Conservation (phyloP, 1,140 invertebrate species). For the Babylonia areolata region DNA sequence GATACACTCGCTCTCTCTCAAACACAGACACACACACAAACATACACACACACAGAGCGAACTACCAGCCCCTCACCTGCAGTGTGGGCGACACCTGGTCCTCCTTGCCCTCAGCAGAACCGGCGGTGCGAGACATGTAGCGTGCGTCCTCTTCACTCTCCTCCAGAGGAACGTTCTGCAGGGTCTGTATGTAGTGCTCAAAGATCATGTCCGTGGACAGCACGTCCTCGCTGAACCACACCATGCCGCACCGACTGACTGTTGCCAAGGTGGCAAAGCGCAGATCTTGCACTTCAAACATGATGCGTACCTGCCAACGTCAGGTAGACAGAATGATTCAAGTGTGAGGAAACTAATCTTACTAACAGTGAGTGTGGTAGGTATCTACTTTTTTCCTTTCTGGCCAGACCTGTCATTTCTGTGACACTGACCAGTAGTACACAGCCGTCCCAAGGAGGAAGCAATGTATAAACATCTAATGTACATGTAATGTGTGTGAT, state of each 20-base stretch:
- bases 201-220: conserved; percentile 99
- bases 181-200: conserved; percentile 92
- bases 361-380: no score
- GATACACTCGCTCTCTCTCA: no score
- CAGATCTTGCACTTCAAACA: conserved; percentile 99
- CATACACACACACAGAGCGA: not conserved
- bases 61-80: conserved; percentile 61
- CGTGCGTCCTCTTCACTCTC: conserved; percentile 83
- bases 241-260: conserved; percentile 95
- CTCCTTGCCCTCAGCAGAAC: conserved; percentile 77
- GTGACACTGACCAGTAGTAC: no score
- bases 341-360: no score
- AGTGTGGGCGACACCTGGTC: conserved; percentile 73
- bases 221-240: conserved; percentile 81
- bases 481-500: no score
- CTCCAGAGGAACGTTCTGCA: conserved; percentile 93
- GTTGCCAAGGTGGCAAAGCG: conserved; percentile 99
- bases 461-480: no score
- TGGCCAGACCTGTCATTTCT: no score
- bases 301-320: conserved; percentile 84
- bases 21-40: no score
- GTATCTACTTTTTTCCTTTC: no score
- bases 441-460: no score
- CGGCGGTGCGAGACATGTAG: conserved; percentile 43
- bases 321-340: no score